phyloP scores from a whole-genome alignment of 1,140 invertebrate genomes.

The Atopsyche davidsoni region DNA sequence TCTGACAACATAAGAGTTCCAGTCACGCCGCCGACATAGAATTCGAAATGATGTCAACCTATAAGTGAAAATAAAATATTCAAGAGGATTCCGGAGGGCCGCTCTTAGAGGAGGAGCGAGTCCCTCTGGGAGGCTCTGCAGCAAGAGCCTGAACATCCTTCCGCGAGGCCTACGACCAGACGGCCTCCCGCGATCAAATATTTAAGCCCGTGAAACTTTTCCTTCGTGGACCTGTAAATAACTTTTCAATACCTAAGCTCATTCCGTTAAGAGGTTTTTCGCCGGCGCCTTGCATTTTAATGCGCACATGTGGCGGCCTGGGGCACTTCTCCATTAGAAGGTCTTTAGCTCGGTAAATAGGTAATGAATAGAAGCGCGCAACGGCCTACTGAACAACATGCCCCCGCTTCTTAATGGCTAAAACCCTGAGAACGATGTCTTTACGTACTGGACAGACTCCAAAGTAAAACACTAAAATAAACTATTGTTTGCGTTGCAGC shows the following conservation, averaged over 20 bases:
- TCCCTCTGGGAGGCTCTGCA: neutral
- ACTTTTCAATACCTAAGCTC: constrained; percentile 29
- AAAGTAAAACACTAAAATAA: too few species aligned
- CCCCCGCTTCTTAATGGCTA: too few species aligned
- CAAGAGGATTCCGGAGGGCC: constrained; percentile 10
- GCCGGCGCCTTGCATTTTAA: constrained; percentile 28
- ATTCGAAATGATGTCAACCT: constrained; percentile 30
- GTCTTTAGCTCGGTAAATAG: constrained; percentile 28
- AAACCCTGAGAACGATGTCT: too few species aligned
- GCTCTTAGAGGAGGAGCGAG: constrained; percentile 10
- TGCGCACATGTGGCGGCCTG: constrained; percentile 24
- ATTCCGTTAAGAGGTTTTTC: constrained; percentile 31
- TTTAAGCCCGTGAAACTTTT: constrained; percentile 28
- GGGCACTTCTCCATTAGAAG: constrained; percentile 22
- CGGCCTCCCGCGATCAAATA: constrained; percentile 22
- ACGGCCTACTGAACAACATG: too few species aligned
- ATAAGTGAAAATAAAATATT: constrained; percentile 31
- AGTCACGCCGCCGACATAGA: constrained; percentile 28
- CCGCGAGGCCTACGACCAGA: constrained; percentile 15
- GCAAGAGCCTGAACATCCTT: constrained; percentile 13
- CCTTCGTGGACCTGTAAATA: constrained; percentile 28
- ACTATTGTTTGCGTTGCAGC: too few species aligned
- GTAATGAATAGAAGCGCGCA: constrained; percentile 22
- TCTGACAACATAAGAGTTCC: constrained; percentile 26
- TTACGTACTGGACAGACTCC: too few species aligned